phyloP scores from a whole-genome alignment of 1,140 invertebrate genomes.

The Drosophila tristis region DNA sequence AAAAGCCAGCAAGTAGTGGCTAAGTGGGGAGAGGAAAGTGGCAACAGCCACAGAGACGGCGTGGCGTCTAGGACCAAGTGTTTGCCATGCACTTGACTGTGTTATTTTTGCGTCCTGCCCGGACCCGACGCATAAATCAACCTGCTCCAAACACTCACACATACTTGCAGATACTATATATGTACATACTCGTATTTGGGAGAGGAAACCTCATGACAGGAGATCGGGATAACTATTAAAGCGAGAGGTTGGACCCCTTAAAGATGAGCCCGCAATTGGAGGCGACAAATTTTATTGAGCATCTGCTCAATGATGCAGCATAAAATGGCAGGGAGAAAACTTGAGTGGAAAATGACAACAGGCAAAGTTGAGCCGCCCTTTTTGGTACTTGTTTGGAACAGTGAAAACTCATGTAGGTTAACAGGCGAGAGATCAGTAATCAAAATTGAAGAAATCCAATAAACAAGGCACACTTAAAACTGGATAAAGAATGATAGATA shows the following conservation, averaged over 20 bases:
- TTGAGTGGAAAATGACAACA: background rate
- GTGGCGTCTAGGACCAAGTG: constrained; percentile 67
- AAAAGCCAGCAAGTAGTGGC: constrained; percentile 61
- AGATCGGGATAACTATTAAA: constrained; percentile 59
- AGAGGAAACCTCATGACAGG: constrained; percentile 33
- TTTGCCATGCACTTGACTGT: constrained; percentile 80
- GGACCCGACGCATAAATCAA: constrained; percentile 71
- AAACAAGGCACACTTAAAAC: no score
- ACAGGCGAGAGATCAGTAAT: no score
- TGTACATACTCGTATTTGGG: background rate
- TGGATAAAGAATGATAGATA: background rate
- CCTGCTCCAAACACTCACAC: constrained; percentile 48
- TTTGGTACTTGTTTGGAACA: background rate
- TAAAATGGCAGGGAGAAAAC: background rate
- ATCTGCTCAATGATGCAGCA: constrained; percentile 46
- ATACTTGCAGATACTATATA: constrained; percentile 4
- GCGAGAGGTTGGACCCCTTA: constrained; percentile 40
- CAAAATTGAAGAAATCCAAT: no score
- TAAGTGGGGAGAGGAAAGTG: constrained; percentile 39
- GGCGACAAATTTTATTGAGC: constrained; percentile 56
- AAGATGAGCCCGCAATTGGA: constrained; percentile 49
- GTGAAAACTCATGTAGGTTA: background rate
- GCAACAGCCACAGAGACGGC: constrained; percentile 40
- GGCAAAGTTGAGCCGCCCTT: background rate
- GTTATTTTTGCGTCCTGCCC: constrained; percentile 68